Evolutionary conservation across 2,113 vertebrate genomes (phyloP).

Genomic region (Agapornis roseicollis): DNA sequence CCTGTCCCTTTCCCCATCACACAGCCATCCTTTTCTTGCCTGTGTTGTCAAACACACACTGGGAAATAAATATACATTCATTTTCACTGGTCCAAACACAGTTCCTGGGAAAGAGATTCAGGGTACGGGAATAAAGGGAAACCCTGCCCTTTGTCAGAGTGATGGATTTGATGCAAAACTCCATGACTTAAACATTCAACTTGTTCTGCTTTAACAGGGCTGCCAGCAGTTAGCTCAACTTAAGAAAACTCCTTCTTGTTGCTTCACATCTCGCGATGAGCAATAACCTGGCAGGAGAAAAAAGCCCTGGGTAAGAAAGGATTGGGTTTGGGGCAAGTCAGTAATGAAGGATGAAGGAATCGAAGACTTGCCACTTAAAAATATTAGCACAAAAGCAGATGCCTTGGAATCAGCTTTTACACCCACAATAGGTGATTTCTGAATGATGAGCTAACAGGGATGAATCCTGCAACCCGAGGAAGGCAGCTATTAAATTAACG

Average conservation of each 20-base stretch:
- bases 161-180: conserved; percentile 17
- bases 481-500: conserved; percentile 69
- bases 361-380: conserved; percentile 59
- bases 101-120: neutral
- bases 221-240: conserved; percentile 50
- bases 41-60: neutral
- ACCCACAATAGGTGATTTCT: conserved; percentile 59
- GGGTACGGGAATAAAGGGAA: neutral
- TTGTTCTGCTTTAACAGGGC: conserved; percentile 38
- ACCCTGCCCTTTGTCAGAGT: neutral
- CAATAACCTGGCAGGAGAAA: conserved; percentile 43
- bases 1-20: neutral
- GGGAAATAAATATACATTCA: neutral
- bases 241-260: conserved; percentile 17
- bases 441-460: conserved; percentile 68
- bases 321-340: neutral
- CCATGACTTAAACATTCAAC: conserved; percentile 5
- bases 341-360: conserved; percentile 62
- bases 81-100: neutral
- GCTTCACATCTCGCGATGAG: conserved; percentile 13
- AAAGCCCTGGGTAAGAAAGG: conserved; percentile 51
- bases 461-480: conserved; percentile 45
- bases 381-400: conserved; percentile 57
- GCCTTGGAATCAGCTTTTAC: conserved; percentile 41
- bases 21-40: neutral